A percentile compares a stretch with the other conserved stretches of the same genome.
Evolutionary conservation across 2,113 vertebrate genomes (phyloP).

Genomic region (Burhinus oedicnemus): DNA sequence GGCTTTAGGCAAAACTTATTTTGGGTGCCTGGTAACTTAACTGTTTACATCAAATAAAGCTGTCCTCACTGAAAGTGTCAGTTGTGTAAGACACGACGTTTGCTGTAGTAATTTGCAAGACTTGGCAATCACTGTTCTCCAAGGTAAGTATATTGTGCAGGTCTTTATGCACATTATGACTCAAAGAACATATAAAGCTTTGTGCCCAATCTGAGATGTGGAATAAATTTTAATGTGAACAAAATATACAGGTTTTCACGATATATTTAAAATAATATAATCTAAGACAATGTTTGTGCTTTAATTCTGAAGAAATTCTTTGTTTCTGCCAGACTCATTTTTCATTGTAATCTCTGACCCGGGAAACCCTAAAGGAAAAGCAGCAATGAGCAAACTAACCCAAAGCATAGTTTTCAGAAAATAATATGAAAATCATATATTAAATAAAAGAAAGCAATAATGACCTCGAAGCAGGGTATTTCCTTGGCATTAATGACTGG

Average conservation of each 20-base stretch:
- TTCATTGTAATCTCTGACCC: background rate
- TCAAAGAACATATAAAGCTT: background rate
- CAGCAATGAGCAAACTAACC: background rate
- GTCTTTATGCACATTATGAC: background rate
- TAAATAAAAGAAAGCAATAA: background rate
- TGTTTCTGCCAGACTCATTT: background rate
- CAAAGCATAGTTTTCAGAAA: background rate
- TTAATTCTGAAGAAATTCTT: background rate
- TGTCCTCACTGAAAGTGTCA: background rate
- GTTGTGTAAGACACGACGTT: background rate
- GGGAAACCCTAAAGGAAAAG: background rate
- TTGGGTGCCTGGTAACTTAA: background rate
- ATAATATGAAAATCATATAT: background rate
- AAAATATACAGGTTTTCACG: background rate
- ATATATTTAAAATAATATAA: background rate
- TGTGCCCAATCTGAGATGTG: background rate
- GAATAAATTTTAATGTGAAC: background rate
- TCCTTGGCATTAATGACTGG: background rate
- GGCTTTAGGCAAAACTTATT: background rate
- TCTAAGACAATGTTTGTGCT: background rate
- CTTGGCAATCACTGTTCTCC: background rate
- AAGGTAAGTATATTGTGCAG: background rate
- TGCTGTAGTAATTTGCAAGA: background rate
- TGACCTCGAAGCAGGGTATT: background rate
- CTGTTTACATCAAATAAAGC: background rate